A percentile compares a stretch with the other conserved stretches of the same genome.
Conservation (phyloP, 2,888 invertebrate genomes). For the Agrotis clavis region DNA sequence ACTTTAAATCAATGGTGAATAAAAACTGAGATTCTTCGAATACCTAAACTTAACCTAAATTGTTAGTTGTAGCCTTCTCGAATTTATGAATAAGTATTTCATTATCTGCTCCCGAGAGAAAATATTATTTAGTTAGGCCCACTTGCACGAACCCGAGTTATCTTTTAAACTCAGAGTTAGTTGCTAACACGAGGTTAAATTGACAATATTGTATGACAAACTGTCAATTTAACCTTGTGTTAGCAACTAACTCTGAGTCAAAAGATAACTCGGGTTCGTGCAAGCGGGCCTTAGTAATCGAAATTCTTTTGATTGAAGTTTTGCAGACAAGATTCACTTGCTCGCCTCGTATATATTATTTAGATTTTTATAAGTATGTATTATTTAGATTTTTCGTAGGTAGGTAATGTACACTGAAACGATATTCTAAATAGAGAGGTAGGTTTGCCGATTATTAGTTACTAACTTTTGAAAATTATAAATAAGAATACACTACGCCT, state of each 20-base stretch:
- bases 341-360: too few relatives aligned
- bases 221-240: too few relatives aligned
- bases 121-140: neutral
- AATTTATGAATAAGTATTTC: constrained; percentile 27
- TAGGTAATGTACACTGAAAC: neutral
- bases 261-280: too few relatives aligned
- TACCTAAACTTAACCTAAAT: constrained; percentile 14
- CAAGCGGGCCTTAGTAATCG: too few relatives aligned
- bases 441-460: too few relatives aligned
- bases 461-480: too few relatives aligned
- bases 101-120: constrained; percentile 2
- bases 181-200: too few relatives aligned
- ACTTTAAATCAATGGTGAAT: constrained; percentile 1
- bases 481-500: too few relatives aligned
- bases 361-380: neutral
- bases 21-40: neutral
- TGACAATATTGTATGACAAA: too few relatives aligned
- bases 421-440: neutral
- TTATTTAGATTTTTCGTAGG: neutral
- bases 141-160: too few relatives aligned
- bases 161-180: too few relatives aligned
- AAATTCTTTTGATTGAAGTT: constrained; percentile 2
- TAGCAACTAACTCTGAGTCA: too few relatives aligned
- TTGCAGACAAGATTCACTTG: constrained; percentile 1
- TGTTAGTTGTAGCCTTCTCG: constrained; percentile 5